Evolutionary conservation across 2,113 vertebrate species (phyloP).

Genomic region (Acrocephalus arundinaceus): DNA sequence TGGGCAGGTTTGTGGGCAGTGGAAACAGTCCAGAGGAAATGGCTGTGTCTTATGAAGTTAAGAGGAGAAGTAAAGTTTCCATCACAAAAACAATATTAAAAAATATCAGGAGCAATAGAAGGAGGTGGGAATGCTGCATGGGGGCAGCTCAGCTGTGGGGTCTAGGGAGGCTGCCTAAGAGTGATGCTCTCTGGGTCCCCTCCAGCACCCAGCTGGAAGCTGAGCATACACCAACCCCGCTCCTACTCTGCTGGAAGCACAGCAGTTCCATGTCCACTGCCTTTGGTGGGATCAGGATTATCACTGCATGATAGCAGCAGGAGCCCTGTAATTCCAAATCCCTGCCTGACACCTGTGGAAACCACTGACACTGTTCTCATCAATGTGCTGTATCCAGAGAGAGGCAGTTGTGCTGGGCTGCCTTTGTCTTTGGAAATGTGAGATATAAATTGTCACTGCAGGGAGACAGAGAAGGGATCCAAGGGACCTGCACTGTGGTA

Average conservation of each 20-base stretch:
- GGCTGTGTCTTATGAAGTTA: not conserved
- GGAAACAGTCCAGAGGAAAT: not conserved
- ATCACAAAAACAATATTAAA: not conserved
- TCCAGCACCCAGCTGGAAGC: not conserved
- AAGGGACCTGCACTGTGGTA: fast-evolving
- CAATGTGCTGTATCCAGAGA: fast-evolving
- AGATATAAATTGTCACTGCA: not conserved
- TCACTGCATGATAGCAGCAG: not conserved
- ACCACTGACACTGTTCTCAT: fast-evolving
- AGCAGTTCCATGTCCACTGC: not conserved
- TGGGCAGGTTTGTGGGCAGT: not conserved
- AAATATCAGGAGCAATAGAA: not conserved
- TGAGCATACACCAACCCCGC: fast-evolving
- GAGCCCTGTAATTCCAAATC: not conserved
- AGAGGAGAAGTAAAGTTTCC: not conserved
- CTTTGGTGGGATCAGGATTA: not conserved
- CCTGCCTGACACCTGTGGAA: not conserved
- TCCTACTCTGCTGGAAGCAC: not conserved
- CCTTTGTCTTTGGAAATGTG: not conserved
- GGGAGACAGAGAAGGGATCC: not conserved
- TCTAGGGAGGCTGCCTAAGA: not conserved
- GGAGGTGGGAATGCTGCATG: not conserved
- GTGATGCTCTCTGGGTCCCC: not conserved
- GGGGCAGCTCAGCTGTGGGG: not conserved
- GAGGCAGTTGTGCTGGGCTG: not conserved